Base-by-base conservation (phyloP, 2,113 vertebrate species). In the Ammospiza caudacuta region DNA sequence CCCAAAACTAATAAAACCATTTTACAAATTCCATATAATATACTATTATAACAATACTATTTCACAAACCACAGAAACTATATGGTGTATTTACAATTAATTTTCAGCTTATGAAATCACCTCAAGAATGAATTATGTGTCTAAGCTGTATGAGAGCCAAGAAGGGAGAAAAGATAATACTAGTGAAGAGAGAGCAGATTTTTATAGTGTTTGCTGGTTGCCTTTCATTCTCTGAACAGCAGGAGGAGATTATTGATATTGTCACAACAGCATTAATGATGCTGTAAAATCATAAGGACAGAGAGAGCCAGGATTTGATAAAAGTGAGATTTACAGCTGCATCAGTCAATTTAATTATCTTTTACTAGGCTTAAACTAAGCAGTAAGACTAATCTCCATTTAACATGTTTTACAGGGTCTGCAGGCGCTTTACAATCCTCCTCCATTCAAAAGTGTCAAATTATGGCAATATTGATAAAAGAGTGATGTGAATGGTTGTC, bases 401-500 rank as follows among this genome's bases (percentile, higher is more conserved):
- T 95, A 93, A 96, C 77, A 88, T 41, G 54, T 96, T 97, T 97
- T 98, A 98, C 96, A 92, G 97, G 96, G 97, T 97, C 96, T 97
- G 92, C 93, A 95, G 95, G 95, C 76, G 1, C 92, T 98, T 98
- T 98, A 98, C 98, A 96, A 98, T 98, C 97, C 91, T 97, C 76
- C 94, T 98, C 86, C 92, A 89, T 92, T 97, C 95, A 84, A 95
- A 97, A 98, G 97, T 97, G 97, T 98, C 98, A 97, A 97, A 97
- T 98, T 97, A 98, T 97, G 95, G 97, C 97, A 97, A 98, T 98
- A 98, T 97, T 98, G 98, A 98, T 98, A 98, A 98, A 98, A 96
- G 90, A 49, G 81, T 39, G 83, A 84, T 95, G 94, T 94, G 92
- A 97, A 96, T 63, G 94, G 90, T 89, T 90, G 96, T 89, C 64